Evolutionary conservation across 2,797 vertebrate genomes (phyloP), one percentile per base, ranked within the genome.

Genomic region (Pempheris klunzingeri): DNA sequence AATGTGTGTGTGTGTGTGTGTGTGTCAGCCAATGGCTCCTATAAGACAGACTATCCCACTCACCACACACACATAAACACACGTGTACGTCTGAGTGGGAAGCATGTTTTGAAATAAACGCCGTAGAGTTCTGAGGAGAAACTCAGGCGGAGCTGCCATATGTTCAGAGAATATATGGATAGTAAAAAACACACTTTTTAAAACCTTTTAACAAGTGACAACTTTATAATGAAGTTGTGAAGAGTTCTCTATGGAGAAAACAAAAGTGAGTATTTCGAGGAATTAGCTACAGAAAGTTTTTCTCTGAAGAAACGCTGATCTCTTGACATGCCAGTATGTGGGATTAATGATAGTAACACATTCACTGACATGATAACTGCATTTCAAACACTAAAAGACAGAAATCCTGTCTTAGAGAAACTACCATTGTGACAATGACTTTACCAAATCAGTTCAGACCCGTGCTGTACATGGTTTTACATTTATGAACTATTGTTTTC

Each of bases 71-170:
- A 30, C 50, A 69, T 2, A 38, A 36, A 59, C 28, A 69, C 34
- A 55, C 52, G 32, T 11, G 22, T 49, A 52, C 32, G 63, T 74
- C 55, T 73, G 71, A 86, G 85, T 84, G 71, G 76, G 82, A 87
- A 78, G 81, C 65, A 17, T 81, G 68, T 72, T 65, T 64, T 46
- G 55, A 66, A 58, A 74, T 68, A 46, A 41, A 71, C 4, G 38
- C 63, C 41, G 41, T 2, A 47, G 12, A 34, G 64, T 65, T 77
- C n/a, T 38, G 52, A 67, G 32, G 44, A 78, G 38, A 39, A 69
- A 61, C 46, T 73, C 44, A 49, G 62, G 24, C 9, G 2, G 32
- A 53, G 63, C 41, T 20, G 49, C 84, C 86, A 83, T 84, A 85
- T 86, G 82, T 59, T 82, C 70, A 63, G 39, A 74, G 13, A 65